Evolutionary conservation across 2,797 vertebrate species (phyloP).

Genomic region (Nyctibius grandis): DNA sequence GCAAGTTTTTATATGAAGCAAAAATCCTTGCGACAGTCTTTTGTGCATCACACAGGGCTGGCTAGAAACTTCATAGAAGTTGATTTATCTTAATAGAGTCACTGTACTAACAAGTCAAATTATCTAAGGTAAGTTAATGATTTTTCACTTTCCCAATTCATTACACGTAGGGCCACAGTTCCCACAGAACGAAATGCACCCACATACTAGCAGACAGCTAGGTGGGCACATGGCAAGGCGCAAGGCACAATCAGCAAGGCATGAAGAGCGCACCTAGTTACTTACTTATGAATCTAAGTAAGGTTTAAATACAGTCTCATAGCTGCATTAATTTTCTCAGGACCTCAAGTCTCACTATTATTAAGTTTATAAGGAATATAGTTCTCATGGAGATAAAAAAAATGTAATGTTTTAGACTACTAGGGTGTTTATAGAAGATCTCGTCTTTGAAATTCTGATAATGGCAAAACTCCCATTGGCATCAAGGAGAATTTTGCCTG

Average conservation of each 20-base stretch:
- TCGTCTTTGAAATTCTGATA: neutral
- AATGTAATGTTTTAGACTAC: neutral
- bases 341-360: neutral
- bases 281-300: neutral
- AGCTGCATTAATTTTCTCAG: neutral
- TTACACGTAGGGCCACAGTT: neutral
- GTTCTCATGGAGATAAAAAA: conserved; percentile 10
- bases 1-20: neutral
- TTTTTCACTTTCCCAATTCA: neutral
- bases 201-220: neutral
- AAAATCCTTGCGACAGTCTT: neutral
- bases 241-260: neutral
- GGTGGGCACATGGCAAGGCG: neutral
- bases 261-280: neutral
- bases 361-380: neutral
- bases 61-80: neutral
- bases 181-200: neutral
- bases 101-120: neutral
- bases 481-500: neutral
- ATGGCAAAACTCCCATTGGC: conserved; percentile 3
- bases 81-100: neutral
- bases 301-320: neutral
- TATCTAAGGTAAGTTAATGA: neutral
- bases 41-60: neutral
- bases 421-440: neutral